Evolutionary conservation across 92 coral and sea anemone species (phyloP).

Genomic region (Palythoa heliodiscus): DNA sequence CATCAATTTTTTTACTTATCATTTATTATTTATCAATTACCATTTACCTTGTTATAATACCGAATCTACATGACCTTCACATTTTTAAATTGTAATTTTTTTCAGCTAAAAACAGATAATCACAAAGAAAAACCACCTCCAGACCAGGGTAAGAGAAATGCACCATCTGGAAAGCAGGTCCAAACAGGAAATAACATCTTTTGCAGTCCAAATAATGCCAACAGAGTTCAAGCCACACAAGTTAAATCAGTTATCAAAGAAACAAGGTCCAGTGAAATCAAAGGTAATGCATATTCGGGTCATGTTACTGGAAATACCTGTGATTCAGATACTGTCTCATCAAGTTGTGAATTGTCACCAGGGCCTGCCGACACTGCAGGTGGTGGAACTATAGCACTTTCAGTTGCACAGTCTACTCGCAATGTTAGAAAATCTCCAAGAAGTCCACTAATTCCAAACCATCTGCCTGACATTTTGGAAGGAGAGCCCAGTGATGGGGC

Average conservation of each 20-base stretch:
- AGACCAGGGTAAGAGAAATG: slow-evolving; percentile 54
- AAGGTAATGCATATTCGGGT: slow-evolving; percentile 65
- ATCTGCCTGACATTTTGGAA: slow-evolving; percentile 88
- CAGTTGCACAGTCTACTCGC: slow-evolving; percentile 55
- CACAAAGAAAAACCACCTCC: slow-evolving; percentile 71
- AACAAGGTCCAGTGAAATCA: slow-evolving; percentile 36
- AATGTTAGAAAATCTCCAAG: slow-evolving; percentile 78
- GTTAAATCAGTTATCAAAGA: slow-evolving; percentile 41
- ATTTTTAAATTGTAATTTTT: background rate
- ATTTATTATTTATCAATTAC: too few species aligned
- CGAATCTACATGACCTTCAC: background rate
- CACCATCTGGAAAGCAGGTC: slow-evolving; percentile 32
- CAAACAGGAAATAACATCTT: slow-evolving; percentile 42
- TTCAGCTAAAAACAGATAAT: slow-evolving; percentile 77
- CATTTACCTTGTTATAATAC: too few species aligned
- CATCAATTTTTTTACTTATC: too few species aligned
- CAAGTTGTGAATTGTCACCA: slow-evolving; percentile 77
- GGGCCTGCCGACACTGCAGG: slow-evolving; percentile 73
- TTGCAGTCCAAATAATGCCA: slow-evolving; percentile 34
- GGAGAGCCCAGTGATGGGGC: slow-evolving; percentile 73
- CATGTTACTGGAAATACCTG: slow-evolving; percentile 66
- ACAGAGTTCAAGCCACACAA: slow-evolving; percentile 20
- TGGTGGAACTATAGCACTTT: slow-evolving; percentile 45
- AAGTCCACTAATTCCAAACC: slow-evolving; percentile 82
- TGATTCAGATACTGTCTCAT: slow-evolving; percentile 77